Conservation (phyloP, 1,140 invertebrate species). For the Caenorhabditis elegans region DNA sequence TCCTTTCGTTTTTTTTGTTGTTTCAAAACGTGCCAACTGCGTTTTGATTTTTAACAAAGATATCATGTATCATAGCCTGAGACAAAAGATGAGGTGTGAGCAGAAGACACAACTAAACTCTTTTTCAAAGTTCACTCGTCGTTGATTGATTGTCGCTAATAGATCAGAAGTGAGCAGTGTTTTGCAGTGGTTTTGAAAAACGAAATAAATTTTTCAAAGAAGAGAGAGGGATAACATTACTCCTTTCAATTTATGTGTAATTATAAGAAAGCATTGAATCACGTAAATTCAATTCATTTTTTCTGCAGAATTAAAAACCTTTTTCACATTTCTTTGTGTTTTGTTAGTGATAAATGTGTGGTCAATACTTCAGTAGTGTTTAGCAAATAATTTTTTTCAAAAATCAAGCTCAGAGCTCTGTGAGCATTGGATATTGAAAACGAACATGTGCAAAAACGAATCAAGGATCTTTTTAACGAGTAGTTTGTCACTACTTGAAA, state of each 20-base stretch:
- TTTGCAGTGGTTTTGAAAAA: not conserved
- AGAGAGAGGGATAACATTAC: not conserved
- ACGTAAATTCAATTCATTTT: not conserved
- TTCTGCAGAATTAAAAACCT: not conserved
- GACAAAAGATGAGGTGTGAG: not conserved
- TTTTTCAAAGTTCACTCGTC: not conserved
- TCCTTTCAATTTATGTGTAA: conserved; percentile 10
- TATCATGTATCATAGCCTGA: not conserved
- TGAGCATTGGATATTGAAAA: too few relatives aligned
- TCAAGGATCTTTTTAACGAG: too few relatives aligned
- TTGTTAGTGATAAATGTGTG: not conserved
- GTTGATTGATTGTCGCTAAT: not conserved
- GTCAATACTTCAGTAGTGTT: too few relatives aligned
- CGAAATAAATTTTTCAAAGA: not conserved
- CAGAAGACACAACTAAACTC: conserved; percentile 10
- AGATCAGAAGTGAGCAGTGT: not conserved
- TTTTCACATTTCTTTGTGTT: not conserved
- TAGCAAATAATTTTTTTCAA: too few relatives aligned
- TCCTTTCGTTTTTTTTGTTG: too few relatives aligned
- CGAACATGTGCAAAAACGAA: too few relatives aligned
- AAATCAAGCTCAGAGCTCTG: too few relatives aligned
- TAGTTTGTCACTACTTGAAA: too few relatives aligned
- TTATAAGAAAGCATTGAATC: not conserved
- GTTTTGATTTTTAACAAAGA: not conserved
- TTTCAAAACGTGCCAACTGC: not conserved